Evolutionary conservation across 2,113 vertebrate species (phyloP).

Genomic region (Pelecanoides urinatrix): DNA sequence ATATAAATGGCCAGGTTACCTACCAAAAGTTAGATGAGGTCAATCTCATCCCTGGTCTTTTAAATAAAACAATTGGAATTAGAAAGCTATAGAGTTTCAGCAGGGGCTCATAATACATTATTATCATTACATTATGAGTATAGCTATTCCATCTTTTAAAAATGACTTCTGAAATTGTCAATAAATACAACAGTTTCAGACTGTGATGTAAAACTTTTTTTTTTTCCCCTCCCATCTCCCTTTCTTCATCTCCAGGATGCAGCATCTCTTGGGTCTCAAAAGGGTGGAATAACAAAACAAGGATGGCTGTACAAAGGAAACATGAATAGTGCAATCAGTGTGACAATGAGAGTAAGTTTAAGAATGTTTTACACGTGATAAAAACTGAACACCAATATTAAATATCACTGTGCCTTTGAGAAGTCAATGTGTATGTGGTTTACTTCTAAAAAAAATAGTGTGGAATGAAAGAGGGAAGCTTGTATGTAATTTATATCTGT

Average conservation of each 20-base stretch:
- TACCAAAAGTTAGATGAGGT: not conserved
- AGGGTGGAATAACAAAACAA: conserved; percentile 95
- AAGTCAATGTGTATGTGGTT: not conserved
- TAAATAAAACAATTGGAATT: not conserved
- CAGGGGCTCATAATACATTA: not conserved
- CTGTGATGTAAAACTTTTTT: not conserved
- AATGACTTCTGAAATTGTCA: not conserved
- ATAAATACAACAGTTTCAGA: not conserved
- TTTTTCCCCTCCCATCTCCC: accelerated
- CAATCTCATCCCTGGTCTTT: not conserved
- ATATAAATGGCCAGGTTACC: not conserved
- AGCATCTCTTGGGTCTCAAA: conserved; percentile 95
- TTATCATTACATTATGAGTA: not conserved
- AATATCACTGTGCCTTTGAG: not conserved
- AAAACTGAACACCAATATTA: not conserved
- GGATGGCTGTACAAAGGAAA: conserved; percentile 99
- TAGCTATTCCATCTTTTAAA: not conserved
- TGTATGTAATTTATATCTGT: not conserved
- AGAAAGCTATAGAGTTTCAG: not conserved
- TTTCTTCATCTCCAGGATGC: conserved; percentile 81
- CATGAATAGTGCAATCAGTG: conserved; percentile 98
- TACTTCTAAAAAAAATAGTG: not conserved
- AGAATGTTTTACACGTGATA: accelerated
- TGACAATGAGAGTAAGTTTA: conserved; percentile 94
- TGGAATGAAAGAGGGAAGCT: not conserved